Evolutionary conservation across 2,888 invertebrate genomes (phyloP).

Genomic region (Heterodera filipjevi): DNA sequence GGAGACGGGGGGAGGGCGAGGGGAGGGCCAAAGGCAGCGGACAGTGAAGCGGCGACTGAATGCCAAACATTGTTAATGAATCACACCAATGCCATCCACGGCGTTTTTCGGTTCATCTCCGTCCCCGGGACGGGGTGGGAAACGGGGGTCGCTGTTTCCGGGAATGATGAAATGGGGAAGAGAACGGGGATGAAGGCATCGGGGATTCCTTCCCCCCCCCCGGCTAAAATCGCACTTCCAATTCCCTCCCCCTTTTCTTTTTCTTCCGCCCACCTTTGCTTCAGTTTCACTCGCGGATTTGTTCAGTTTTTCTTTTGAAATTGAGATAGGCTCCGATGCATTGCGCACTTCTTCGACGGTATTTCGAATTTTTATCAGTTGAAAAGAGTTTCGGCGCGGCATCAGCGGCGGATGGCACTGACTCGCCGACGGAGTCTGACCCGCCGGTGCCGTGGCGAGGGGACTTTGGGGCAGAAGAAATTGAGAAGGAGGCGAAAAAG

Average conservation of each 20-base stretch:
- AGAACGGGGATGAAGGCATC: too few species aligned
- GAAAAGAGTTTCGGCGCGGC: conserved; percentile 26
- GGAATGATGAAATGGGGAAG: too few species aligned
- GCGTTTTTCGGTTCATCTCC: too few species aligned
- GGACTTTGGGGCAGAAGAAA: neutral
- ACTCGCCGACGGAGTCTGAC: conserved; percentile 14
- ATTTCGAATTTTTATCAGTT: conserved; percentile 15
- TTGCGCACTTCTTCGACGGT: neutral
- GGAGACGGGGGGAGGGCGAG: neutral
- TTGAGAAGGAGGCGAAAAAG: neutral
- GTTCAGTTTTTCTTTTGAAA: conserved; percentile 15
- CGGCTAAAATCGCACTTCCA: neutral
- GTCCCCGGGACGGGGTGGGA: too few species aligned
- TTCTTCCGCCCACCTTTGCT: neutral
- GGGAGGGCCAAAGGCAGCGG: neutral
- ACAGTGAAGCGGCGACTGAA: neutral
- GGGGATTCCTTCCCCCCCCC: too few species aligned
- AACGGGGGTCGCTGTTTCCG: too few species aligned
- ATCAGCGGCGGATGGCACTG: neutral
- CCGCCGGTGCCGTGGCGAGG: neutral
- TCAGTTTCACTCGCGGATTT: neutral
- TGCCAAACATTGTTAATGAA: neutral
- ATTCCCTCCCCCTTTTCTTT: neutral
- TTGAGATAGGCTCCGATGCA: conserved; percentile 5
- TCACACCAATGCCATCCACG: neutral